Evolutionary conservation across 2,888 invertebrate species (phyloP), one percentile per base, ranked within the genome.

Genomic region (Drosophila atripex): DNA sequence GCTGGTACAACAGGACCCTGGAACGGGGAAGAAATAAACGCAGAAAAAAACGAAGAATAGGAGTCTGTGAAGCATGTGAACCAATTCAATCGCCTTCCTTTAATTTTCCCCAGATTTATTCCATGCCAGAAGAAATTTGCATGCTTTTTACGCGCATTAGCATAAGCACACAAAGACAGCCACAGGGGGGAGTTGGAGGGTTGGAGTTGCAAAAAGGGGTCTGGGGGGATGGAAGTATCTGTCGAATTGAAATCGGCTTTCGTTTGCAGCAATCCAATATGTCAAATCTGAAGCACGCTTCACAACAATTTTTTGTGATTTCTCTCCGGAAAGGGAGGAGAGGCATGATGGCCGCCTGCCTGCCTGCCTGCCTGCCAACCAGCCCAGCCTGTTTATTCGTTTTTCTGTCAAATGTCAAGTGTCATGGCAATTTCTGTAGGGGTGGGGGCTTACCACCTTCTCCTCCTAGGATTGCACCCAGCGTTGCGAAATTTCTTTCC

Each of bases 141-240:
- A 82, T 82, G 84, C 86, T 76, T 82, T 86, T 86, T 86, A 73
- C 80, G 65, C 75, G 64, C 50, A 82, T 82, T 82, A 64, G 68
- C 86, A 86, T 82, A 86, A 83, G 66, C 59, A 83, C 64, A 75
- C 77, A 80, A 56, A 39, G 38, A 35, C 8, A 30, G 50, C 35
- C 18, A 8, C 25, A 25, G 30, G n/a, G n/a, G n/a, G n/a, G n/a
- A n/a, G n/a, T n/a, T n/a, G n/a, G n/a, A n/a, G n/a, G n/a, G n/a
- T n/a, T n/a, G n/a, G n/a, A n/a, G n/a, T n/a, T n/a, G n/a, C n/a
- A n/a, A n/a, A n/a, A 21, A 16, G 18, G 25, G n/a, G 21, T 23
- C 9, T 18, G 47, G 18, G 16, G 12, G 39, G 39, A 8, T 28
- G 43, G 3, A 21, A 21, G 46, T 28, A 39, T 39, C 46, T 30